Evolutionary conservation across 2,113 vertebrate genomes (phyloP), one percentile per base, ranked within the genome.

Genomic region (Eolophus roseicapilla): DNA sequence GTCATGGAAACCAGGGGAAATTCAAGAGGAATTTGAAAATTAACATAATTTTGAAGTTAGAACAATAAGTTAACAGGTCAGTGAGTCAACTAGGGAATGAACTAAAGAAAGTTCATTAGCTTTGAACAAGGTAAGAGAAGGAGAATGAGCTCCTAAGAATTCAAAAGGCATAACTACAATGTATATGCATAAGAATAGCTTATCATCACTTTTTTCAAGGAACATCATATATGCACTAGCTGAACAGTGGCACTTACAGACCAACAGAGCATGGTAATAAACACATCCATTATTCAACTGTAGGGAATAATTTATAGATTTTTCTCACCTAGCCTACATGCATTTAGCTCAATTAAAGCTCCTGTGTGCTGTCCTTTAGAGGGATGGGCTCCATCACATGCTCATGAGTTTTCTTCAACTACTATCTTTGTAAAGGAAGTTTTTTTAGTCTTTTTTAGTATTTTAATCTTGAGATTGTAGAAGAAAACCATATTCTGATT

Each of bases 31-130:
- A 88, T 83, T 43, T 37, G 29, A 95, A 91, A 97, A 95, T 55
- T 85, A 89, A 91, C 88, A 84, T 82, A 17, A 93, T 85, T 94
- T 77, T 88, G 24, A 94, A 33, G 67, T 67, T 35, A 92, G 90
- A 91, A 81, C 37, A 88, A 43, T 67, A 86, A 71, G 73, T 67
- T 69, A 96, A 82, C 90, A 92, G 62, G 88, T 94, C 91, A 95
- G 71, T 7, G 5, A 87, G 68, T 77, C 82, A 89, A 43, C 55
- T 96, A 86, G 84, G 69, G 74, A 59, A 59, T 84, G 55, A 85
- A 97, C 57, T n/a, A 94, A 96, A 86, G 64, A 53, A 86, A 1
- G 71, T 97, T 97, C 41, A 90, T 93, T 93, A 93, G 82, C 88
- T 96, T 86, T 94, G 88, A 95, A 88, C 67, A 91, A 86, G 46